A percentile compares a stretch with the other conserved stretches of the same genome.
Conservation (phyloP, 2,113 vertebrate species). For the Salvelinus namaycush region DNA sequence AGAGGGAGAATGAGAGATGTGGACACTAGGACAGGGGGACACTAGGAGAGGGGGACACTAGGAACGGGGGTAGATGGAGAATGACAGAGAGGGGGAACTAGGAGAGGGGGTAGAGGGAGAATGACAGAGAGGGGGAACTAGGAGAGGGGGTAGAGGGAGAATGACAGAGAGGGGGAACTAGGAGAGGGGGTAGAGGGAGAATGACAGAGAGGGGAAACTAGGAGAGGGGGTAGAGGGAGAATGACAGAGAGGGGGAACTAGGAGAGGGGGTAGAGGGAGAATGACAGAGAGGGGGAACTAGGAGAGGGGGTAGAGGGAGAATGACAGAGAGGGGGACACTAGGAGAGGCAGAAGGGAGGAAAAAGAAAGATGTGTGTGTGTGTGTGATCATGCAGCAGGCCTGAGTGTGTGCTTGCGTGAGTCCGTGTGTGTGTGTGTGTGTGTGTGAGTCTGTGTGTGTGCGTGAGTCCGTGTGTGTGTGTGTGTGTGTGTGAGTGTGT, state of each 20-base stretch:
- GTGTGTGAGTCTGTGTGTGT: not conserved
- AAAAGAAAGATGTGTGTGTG: constrained; percentile 1
- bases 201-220: not conserved
- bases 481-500: not conserved
- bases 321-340: not conserved
- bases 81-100: constrained; percentile 19
- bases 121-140: no score
- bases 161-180: no score
- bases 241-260: not conserved
- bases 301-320: not conserved
- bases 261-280: constrained; percentile 18
- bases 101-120: not conserved
- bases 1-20: not conserved
- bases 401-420: not conserved
- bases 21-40: not conserved
- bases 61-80: not conserved
- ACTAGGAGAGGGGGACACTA: no score
- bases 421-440: no score
- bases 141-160: no score
- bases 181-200: not conserved
- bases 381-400: not conserved
- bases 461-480: not conserved
- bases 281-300: not conserved
- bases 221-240: not conserved
- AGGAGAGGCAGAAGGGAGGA: not conserved